These are phyloP conservation scores for Clamator glandarius DNA, from an alignment of 2,797 vertebrate species.

Conservation along the genomic window DNA sequence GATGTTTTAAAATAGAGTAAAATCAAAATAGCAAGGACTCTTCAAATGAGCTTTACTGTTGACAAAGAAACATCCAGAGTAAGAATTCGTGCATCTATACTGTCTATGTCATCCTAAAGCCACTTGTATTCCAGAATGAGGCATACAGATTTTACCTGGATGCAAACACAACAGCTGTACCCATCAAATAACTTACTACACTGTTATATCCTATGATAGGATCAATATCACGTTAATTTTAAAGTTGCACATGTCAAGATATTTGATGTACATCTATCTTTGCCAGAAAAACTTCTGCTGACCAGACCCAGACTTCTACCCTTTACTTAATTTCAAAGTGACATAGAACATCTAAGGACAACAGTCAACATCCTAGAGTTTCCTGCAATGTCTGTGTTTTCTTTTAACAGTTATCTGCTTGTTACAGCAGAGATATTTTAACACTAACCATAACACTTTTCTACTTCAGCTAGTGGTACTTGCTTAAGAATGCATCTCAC, in stretches of 20 bases:
- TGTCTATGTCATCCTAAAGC: background rate
- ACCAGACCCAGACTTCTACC: background rate
- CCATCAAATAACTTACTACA: background rate
- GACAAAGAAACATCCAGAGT: background rate
- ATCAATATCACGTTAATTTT: background rate
- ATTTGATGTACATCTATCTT: background rate
- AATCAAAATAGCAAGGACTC: background rate
- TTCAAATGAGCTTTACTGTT: background rate
- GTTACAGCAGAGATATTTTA: background rate
- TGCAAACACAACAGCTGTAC: background rate
- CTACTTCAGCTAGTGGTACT: background rate
- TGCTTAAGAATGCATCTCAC: background rate
- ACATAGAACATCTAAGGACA: background rate
- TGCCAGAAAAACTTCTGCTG: background rate
- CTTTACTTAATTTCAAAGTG: background rate
- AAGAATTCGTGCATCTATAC: background rate
- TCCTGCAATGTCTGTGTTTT: background rate
- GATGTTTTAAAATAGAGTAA: background rate
- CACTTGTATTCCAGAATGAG: background rate
- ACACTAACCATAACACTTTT: background rate
- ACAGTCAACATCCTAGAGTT: background rate
- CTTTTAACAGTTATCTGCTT: background rate
- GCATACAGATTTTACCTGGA: background rate
- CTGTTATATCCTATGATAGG: background rate
- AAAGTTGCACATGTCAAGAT: background rate